phyloP scores from a whole-genome alignment of 2,888 invertebrate genomes.

The Argyresthia albistria region DNA sequence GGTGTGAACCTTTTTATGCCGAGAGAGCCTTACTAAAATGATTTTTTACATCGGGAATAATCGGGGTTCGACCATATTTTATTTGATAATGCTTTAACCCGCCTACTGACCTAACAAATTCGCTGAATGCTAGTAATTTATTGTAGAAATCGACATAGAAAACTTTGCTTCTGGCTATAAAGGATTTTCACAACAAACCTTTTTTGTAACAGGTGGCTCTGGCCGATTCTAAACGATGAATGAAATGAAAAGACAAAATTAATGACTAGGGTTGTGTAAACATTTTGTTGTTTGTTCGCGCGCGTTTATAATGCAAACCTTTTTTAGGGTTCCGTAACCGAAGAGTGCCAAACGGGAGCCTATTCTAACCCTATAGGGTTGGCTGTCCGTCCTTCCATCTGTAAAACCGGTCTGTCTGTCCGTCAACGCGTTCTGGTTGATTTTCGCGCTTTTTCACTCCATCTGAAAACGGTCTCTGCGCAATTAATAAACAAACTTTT shows the following conservation, averaged over 20 bases:
- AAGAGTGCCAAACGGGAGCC: too few relatives aligned
- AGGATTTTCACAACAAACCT: not conserved
- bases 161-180: not conserved
- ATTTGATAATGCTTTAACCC: constrained; percentile 38
- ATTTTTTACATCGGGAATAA: not conserved
- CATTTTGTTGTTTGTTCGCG: constrained; percentile 43
- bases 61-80: not conserved
- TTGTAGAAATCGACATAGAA: constrained; percentile 17
- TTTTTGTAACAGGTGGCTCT: not conserved
- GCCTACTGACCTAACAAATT: constrained; percentile 62
- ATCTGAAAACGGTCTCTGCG: too few relatives aligned
- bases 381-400: too few relatives aligned
- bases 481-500: too few relatives aligned
- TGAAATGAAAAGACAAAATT: constrained; percentile 29
- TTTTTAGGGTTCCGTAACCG: too few relatives aligned
- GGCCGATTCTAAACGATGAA: constrained; percentile 14
- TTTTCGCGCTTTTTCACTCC: too few relatives aligned
- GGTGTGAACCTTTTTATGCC: constrained; percentile 5
- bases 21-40: constrained; percentile 1
- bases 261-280: constrained; percentile 48
- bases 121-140: constrained; percentile 55
- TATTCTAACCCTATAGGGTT: too few relatives aligned
- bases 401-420: too few relatives aligned
- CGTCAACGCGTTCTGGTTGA: too few relatives aligned
- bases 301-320: not conserved